Percentiles rank a stretch among this genome's conserved stretches.
phyloP scores from a whole-genome alignment of 2,113 vertebrate genomes.

The Nipponia nippon region DNA sequence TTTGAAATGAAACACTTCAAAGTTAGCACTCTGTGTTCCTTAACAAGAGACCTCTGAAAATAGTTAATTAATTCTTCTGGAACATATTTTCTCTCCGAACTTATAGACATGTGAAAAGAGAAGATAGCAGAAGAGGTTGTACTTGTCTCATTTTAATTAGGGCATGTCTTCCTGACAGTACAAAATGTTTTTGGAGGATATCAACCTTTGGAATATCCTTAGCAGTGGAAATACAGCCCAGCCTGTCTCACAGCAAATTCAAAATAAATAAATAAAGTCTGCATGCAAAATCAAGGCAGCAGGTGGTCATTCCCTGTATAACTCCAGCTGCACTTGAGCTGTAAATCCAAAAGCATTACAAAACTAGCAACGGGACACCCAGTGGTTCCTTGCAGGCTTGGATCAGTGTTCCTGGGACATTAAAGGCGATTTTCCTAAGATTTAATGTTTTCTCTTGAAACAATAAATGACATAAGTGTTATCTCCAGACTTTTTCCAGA shows the following conservation, averaged over 20 bases:
- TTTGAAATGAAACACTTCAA: neutral
- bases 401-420: slow-evolving; percentile 4
- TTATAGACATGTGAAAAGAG: neutral
- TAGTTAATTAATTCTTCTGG: neutral
- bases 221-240: slow-evolving; percentile 22
- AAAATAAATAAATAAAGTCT: slow-evolving; percentile 54
- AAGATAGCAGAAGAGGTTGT: neutral
- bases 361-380: neutral
- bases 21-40: neutral
- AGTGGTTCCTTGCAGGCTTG: neutral
- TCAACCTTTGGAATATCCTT: slow-evolving; percentile 16
- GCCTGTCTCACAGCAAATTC: slow-evolving; percentile 17
- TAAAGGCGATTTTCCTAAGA: slow-evolving; percentile 39
- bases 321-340: slow-evolving; percentile 51
- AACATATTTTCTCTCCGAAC: neutral
- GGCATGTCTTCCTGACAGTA: neutral
- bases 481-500: slow-evolving; percentile 40
- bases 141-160: neutral
- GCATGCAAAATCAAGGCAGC: slow-evolving; percentile 56
- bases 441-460: slow-evolving; percentile 44
- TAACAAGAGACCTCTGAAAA: neutral
- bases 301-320: slow-evolving; percentile 50
- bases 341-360: slow-evolving; percentile 58
- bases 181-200: slow-evolving; percentile 20
- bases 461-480: slow-evolving; percentile 45